Evolutionary conservation across 2,888 invertebrate genomes (phyloP), one percentile per base, ranked within the genome.

Genomic region (Salpingus planirostris): DNA sequence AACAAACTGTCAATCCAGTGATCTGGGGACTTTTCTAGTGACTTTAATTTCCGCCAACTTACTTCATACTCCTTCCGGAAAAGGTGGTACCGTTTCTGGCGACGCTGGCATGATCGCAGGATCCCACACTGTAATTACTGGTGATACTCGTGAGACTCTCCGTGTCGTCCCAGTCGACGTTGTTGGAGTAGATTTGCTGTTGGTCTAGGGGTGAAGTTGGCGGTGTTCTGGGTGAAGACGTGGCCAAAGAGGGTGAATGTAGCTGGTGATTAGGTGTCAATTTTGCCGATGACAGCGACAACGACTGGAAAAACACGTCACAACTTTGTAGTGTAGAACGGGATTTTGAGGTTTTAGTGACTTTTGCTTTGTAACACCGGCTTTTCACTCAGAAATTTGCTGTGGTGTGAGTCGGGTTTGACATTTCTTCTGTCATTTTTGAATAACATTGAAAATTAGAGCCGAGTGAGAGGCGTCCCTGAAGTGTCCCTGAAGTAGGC

Each of bases 71-170:
- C 42, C 62, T 56, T 31, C 71, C 72, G 13, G 71, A 71, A 61
- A 70, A 73, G 24, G 73, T 73, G 33, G 73, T 73, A 26, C 73
- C 73, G 51, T 73, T 73, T 38, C 74, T 75, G 39, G 85, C 85
- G 40, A 86, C 82, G 63, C 80, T 82, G 14, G 84, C 83, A 57
- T 87, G 86, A 60, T 87, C 86, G 53, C 86, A 80, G 10, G 85
- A 82, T 29, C 82, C 81, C 41, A 82, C 80, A 37, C 83, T 83
- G 49, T 83, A 84, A 59, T 83, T 76, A 62, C 85, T 85, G 39
- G 81, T 81, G 57, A 80, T 81, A 59, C 86, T 86, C 54, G 78
- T 78, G 39, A 87, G 65, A 38, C 86, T 87, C 50, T 85, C 86
- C 54, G 69, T 63, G 69, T 87, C 18, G 5, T 18, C 85, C 57